Evolutionary conservation across 2,797 vertebrate species (phyloP).

Genomic region (Rhyacichthys aspro): DNA sequence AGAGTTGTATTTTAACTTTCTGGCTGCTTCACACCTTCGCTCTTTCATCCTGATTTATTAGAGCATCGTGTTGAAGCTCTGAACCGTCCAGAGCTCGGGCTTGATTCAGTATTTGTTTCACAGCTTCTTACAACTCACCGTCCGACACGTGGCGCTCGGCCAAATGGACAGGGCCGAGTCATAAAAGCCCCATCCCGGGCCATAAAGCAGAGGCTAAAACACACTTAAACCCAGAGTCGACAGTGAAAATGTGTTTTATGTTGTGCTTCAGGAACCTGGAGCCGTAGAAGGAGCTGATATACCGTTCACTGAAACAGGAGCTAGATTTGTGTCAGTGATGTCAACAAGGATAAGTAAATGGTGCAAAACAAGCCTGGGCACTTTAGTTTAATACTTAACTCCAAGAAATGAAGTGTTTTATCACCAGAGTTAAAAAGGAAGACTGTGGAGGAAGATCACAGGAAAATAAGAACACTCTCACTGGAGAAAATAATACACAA

Average conservation of each 20-base stretch:
- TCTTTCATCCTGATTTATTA: constrained; percentile 1
- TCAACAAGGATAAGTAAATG: background rate
- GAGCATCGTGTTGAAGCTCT: background rate
- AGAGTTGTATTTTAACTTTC: background rate
- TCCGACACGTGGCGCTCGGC: constrained; percentile 47
- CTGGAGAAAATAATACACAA: no score
- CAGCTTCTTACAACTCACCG: constrained; percentile 35
- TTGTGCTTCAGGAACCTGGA: constrained; percentile 33
- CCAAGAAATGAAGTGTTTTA: no score
- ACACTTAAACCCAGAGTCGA: constrained; percentile 53
- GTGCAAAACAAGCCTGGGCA: background rate
- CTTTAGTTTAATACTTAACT: no score
- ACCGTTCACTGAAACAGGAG: constrained; percentile 2
- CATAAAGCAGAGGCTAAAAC: constrained; percentile 66
- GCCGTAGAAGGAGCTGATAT: constrained; percentile 41
- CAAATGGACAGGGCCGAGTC: constrained; percentile 49
- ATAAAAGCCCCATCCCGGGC: constrained; percentile 62
- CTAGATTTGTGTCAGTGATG: no score
- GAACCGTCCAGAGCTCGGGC: constrained; percentile 27
- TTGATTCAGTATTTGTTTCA: constrained; percentile 46
- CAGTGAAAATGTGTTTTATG: constrained; percentile 60
- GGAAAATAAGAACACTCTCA: no score
- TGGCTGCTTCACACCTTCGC: background rate
- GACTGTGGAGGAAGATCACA: no score
- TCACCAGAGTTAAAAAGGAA: no score